Percentiles rank a stretch among this genome's conserved stretches.
These are phyloP conservation scores for Scomber colias DNA, from an alignment of 2,113 vertebrate genomes.

Conservation along the genomic window DNA sequence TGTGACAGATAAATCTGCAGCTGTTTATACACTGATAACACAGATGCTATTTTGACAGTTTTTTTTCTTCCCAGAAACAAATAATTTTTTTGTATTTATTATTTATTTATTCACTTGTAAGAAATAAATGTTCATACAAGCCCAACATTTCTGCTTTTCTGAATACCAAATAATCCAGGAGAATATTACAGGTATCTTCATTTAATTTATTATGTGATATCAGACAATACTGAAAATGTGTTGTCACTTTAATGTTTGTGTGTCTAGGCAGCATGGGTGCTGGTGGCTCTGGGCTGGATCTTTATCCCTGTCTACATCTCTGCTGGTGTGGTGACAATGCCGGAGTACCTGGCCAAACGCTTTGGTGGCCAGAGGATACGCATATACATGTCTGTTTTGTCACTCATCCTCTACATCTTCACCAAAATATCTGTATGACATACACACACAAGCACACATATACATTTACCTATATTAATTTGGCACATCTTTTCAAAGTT, in stretches of 20 bases:
- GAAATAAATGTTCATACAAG: no score
- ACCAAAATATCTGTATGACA: conserved; percentile 93
- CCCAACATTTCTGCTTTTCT: no score
- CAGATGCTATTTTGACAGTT: no score
- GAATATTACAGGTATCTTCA: no score
- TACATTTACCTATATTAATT: neutral
- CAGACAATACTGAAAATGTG: neutral
- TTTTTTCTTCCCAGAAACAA: no score
- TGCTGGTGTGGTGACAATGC: conserved; percentile 93
- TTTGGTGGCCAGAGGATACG: conserved; percentile 94
- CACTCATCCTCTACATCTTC: conserved; percentile 92
- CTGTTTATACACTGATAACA: no score
- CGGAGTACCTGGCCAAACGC: conserved; percentile 91
- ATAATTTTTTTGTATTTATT: no score
- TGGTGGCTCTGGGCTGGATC: conserved; percentile 93
- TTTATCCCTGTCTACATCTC: conserved; percentile 93
- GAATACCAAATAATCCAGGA: no score
- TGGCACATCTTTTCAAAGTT: neutral
- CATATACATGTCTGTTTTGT: conserved; percentile 91
- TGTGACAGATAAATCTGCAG: no score
- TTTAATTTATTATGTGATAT: no score
- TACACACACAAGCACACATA: neutral
- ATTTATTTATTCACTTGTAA: no score
- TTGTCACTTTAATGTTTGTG: conserved; percentile 12
- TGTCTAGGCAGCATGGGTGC: conserved; percentile 89